Evolutionary conservation across 2,888 invertebrate species (phyloP), one percentile per base, ranked within the genome.

Genomic region (Criorhina ranunculi): DNA sequence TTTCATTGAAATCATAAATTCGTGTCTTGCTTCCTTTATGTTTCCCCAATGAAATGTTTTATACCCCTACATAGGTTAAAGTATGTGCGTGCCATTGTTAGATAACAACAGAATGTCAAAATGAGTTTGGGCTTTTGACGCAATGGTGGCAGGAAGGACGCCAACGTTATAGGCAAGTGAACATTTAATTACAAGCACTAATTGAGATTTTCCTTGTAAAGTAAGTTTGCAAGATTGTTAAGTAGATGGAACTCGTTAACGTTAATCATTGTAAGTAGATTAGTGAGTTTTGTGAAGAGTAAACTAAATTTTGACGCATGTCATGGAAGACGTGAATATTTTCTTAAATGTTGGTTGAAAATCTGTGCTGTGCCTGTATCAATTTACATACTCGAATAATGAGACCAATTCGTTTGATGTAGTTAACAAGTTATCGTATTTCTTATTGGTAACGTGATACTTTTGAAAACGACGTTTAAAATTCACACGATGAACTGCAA

Each of bases 171-270:
- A 69, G 55, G 57, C 55, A 69, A 69, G 40, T 76, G 40, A 69
- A 67, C 62, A 35, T 76, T 76, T 75, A 55, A 72, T 82, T 72
- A 59, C 49, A 40, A 53, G 59, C 51, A 76, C 81, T 76, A 81
- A 81, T 64, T 81, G 57, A 76, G 59, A 70, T 70, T 70, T 81
- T 59, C 57, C 57, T 81, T 57, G 40, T 42, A 59, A 24, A 35
- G 35, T 35, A 31, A n/a, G 24, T 33, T 15, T 57, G 49, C 37
- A 12, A 49, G 19, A 11, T 64, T 46, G 46, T 64, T 8, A n/a
- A 24, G 49, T 11, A 15, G 31, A 31, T 31, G n/a, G 35, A 64
- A 35, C 44, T 24, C 35, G 49, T 49, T 35, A 49, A 11, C 44
- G 44, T 62, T 62, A 31, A 33, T 15, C 12, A 42, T 11, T 49